A percentile compares a stretch with the other conserved stretches of the same genome.
Evolutionary conservation across 2,113 vertebrate genomes (phyloP).

Genomic region (Baryphthengus martii): DNA sequence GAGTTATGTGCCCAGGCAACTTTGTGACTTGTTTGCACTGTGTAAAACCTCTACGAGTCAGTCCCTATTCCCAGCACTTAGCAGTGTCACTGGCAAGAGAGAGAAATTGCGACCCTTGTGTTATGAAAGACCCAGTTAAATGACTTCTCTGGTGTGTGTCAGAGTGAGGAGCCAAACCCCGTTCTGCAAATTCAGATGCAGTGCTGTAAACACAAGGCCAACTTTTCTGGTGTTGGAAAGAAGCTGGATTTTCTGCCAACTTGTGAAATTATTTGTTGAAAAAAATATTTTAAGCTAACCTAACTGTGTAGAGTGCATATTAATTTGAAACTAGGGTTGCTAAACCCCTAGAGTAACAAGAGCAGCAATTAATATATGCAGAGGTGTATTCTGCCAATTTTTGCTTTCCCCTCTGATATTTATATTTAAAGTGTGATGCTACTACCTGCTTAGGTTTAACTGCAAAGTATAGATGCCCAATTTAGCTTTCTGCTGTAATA

Average conservation of each 20-base stretch:
- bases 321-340: background rate
- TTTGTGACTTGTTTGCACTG: rapidly evolving
- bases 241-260: background rate
- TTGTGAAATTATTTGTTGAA: background rate
- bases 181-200: background rate
- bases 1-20: background rate
- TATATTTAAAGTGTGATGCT: background rate
- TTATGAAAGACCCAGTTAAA: background rate
- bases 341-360: background rate
- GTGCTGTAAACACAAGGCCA: background rate
- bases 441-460: background rate
- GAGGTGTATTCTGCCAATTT: background rate
- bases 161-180: background rate
- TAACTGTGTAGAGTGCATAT: background rate
- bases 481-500: background rate
- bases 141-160: rapidly evolving
- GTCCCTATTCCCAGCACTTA: background rate
- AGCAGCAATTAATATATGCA: background rate
- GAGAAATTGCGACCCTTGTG: rapidly evolving
- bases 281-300: background rate
- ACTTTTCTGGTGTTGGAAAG: background rate
- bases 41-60: rapidly evolving
- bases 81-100: background rate
- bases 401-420: background rate
- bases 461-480: background rate